Base-by-base conservation (phyloP, 2,797 vertebrate genomes). In the Ctenopoma multispine region DNA sequence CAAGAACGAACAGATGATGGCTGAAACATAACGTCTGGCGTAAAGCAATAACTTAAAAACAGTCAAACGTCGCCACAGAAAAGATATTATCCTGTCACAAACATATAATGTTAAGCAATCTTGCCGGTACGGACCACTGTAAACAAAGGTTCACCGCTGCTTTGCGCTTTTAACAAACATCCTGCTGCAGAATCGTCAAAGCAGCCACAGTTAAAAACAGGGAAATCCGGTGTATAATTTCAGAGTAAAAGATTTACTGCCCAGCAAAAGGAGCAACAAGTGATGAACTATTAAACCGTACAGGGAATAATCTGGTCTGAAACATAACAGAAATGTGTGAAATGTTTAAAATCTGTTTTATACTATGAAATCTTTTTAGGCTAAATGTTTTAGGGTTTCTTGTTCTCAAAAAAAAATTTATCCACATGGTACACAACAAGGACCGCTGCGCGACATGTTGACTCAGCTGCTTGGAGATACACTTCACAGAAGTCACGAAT, bases 51-150 rank as follows among this genome's bases (percentile, higher is more conserved):
- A n/a, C 4, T 9, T 4, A 1, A 21, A 54, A 15, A 2, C 3
- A 1, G 15, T 2, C 4, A 1, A n/a, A 20, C 17, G 1, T 23
- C 20, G 13, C 15, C 14, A 8, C 3, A 2, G 3, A 4, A 5
- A 12, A 1, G 1, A 34, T 8, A 1, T n/a, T 4, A 2, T 4
- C 0, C 2, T 7, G 18, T 1, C 8, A 27, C 47, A 3, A 14
- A 4, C 15, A 9, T 18, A 7, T 14, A 5, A 44, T 0, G 0
- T 10, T 14, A 1, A 14, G 17, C 3, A 17, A 7, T 11, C 17
- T 1, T 1, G 0, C 12, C 14, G 0, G 10, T 0, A 17, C 0
- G 0, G 0, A 13, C 0, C 0, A 5, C 11, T 0, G 27, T 0
- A 3, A 1, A 67, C 46, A 56, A 69, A 59, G 1, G 3, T 0